Base-by-base conservation (phyloP, 2,888 invertebrate genomes). In the Ormia ochracea region DNA sequence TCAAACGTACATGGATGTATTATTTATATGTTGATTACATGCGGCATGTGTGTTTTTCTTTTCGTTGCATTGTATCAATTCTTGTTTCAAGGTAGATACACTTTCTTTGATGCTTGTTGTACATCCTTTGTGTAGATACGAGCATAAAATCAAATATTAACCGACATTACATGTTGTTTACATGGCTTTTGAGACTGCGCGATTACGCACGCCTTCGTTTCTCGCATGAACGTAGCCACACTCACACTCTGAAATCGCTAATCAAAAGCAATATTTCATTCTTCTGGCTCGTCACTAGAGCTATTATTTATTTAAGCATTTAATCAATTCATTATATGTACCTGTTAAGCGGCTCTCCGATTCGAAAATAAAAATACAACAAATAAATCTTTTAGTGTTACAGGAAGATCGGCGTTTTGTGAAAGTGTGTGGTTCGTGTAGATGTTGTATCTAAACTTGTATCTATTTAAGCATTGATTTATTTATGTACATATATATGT, bases 191-290 rank as follows among this genome's bases (percentile, higher is more conserved):
- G 78, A 78, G 74, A 77, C 75, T 80, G 70, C 81, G 76, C 83
- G 82, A 83, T 83, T 82, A 82, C 82, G 81, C 83, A 83, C 83
- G 83, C 83, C 83, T 83, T 69, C 81, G 76, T 68, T 69, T 72
- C 48, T 48, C n/a, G 14, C 14, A 33, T 43, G 14, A 48, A 41
- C 33, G 73, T 31, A 45, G 41, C 43, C 31, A 19, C 9, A 59
- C 43, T 19, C 19, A 43, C 52, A 43, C 41, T 23, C 41, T 41
- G 19, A 9, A 43, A 7, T 17, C 23, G 23, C 19, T 28, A 58
- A 68, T 52, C 43, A 43, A 56, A 76, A 48, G 76, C 76, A 75
- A 83, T 83, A 82, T 82, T 83, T 83, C 82, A 83, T 79, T 83
- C 80, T 83, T 82, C 83, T 80, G 69, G 78, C 66, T 72, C 61